phyloP scores from a whole-genome alignment of 1,140 invertebrate species.

The Papilio glaucus region DNA sequence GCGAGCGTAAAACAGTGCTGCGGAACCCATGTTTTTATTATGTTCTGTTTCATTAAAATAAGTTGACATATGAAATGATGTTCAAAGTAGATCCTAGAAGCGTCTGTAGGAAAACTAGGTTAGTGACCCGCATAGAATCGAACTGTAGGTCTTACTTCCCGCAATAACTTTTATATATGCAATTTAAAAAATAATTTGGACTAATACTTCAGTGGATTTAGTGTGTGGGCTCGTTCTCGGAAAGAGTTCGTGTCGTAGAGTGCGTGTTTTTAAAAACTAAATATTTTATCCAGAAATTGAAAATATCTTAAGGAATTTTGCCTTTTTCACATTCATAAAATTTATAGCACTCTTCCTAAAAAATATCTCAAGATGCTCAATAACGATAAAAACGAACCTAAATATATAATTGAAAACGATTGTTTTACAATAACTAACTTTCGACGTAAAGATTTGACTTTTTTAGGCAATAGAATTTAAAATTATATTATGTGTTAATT shows the following conservation, averaged over 20 bases:
- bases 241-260: slow-evolving; percentile 9
- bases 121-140: slow-evolving; percentile 44
- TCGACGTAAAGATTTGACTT: no score
- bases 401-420: slow-evolving; percentile 4
- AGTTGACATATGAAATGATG: no score
- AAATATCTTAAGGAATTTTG: background rate
- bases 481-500: slow-evolving; percentile 26
- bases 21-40: no score
- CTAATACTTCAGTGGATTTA: slow-evolving; percentile 46
- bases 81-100: no score
- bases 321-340: background rate
- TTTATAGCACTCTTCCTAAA: slow-evolving; percentile 8
- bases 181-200: slow-evolving; percentile 44
- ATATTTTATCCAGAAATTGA: background rate
- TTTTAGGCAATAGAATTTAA: slow-evolving; percentile 22
- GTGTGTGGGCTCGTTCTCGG: slow-evolving; percentile 40
- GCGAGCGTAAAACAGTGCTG: no score
- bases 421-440: background rate
- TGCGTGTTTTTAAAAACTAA: background rate
- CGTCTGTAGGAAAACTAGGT: slow-evolving; percentile 33
- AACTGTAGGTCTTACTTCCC: slow-evolving; percentile 40
- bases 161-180: slow-evolving; percentile 65
- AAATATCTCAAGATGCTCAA: background rate
- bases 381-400: background rate
- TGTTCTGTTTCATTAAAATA: no score